A percentile compares a stretch with the other conserved stretches of the same genome.
phyloP scores from a whole-genome alignment of 2,113 vertebrate species.

The Lichenostomus cassidix region DNA sequence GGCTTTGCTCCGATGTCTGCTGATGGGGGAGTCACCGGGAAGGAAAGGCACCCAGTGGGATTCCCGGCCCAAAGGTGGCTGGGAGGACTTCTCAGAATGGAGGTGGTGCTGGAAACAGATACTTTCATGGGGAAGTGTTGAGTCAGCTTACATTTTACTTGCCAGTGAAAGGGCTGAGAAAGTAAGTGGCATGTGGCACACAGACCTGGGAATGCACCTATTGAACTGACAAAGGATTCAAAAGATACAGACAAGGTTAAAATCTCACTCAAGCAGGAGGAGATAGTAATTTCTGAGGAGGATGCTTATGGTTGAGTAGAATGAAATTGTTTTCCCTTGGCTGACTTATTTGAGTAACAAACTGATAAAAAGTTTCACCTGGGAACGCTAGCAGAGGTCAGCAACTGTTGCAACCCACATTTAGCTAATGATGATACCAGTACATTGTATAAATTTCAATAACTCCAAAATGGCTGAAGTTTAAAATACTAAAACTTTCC shows the following conservation, averaged over 20 bases:
- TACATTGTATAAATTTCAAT: background rate
- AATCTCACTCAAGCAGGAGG: background rate
- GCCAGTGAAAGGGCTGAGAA: background rate
- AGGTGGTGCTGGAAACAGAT: background rate
- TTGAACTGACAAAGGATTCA: background rate
- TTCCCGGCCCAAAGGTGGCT: background rate
- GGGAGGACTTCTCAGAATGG: background rate
- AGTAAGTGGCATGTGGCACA: background rate
- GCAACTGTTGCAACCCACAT: background rate
- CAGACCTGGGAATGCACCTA: background rate
- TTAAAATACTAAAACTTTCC: background rate
- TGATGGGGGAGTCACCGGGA: fast-evolving
- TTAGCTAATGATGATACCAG: background rate
- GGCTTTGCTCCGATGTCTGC: fast-evolving
- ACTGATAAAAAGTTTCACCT: background rate
- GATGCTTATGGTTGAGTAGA: background rate
- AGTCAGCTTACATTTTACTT: background rate
- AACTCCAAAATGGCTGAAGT: background rate
- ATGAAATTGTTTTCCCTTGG: background rate
- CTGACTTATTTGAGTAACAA: background rate
- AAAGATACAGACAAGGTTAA: background rate
- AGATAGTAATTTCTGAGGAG: background rate
- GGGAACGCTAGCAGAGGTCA: background rate
- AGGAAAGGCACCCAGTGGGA: background rate
- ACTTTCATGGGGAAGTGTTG: background rate